phyloP scores from a whole-genome alignment of 2,797 vertebrate species.

The Clarias pachynema region DNA sequence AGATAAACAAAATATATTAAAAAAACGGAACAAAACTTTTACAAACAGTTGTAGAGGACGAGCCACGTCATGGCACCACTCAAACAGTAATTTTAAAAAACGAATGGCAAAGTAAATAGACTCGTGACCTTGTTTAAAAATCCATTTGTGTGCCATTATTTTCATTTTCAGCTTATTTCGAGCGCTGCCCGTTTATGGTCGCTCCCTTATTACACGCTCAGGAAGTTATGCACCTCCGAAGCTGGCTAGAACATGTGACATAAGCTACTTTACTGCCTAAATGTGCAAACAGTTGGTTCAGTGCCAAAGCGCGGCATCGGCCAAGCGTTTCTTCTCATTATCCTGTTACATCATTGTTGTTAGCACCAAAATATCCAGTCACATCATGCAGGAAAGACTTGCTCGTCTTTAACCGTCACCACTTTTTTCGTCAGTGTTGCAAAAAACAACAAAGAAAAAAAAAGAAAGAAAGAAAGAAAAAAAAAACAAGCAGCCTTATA shows the following conservation, averaged over 20 bases:
- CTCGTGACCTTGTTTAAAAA: conserved; percentile 24
- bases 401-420: conserved; percentile 7
- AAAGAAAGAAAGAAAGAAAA: neutral
- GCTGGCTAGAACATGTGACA: conserved; percentile 29
- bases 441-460: neutral
- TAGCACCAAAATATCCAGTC: conserved; percentile 51
- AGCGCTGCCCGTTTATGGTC: conserved; percentile 9
- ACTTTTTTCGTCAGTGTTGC: conserved; percentile 13
- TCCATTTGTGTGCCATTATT: conserved; percentile 23
- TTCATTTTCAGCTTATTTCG: conserved; percentile 7
- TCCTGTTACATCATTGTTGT: conserved; percentile 36
- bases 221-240: conserved; percentile 23
- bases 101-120: conserved; percentile 16
- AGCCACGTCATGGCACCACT: conserved; percentile 52
- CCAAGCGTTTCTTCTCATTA: conserved; percentile 30
- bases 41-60: conserved; percentile 45
- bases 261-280: conserved; percentile 36
- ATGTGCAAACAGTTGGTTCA: conserved; percentile 40
- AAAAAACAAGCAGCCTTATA: conserved; percentile 25
- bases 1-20: conserved; percentile 57
- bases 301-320: conserved; percentile 29
- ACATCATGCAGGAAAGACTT: conserved; percentile 30
- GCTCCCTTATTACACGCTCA: conserved; percentile 5
- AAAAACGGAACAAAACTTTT: conserved; percentile 20
- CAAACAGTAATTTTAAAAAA: conserved; percentile 43